Conservation (phyloP, 2,888 invertebrate genomes). For the Pachymerium ferrugineum region DNA sequence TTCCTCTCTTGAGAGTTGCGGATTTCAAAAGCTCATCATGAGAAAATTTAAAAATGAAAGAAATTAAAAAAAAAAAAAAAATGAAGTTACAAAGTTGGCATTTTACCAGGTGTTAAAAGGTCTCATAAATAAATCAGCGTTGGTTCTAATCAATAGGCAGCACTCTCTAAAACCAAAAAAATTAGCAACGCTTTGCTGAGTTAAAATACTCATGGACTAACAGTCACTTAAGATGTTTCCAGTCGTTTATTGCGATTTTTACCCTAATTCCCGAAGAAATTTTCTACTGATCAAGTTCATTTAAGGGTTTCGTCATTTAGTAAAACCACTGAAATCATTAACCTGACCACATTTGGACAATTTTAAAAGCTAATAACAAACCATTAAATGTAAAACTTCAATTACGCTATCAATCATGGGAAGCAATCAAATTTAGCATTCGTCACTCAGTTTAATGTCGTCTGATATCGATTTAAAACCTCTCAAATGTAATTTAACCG, state of each 20-base stretch:
- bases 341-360: neutral
- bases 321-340: too few relatives aligned
- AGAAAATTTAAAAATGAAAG: too few relatives aligned
- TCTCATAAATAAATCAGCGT: constrained; percentile 6
- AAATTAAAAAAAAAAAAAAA: too few relatives aligned
- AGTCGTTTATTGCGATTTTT: neutral
- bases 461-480: too few relatives aligned
- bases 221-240: neutral
- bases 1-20: too few relatives aligned
- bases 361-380: neutral
- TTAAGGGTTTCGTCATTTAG: too few relatives aligned
- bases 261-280: too few relatives aligned
- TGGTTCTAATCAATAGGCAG: neutral
- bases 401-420: neutral
- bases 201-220: neutral
- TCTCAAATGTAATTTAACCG: too few relatives aligned
- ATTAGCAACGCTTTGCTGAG: too few relatives aligned
- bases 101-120: neutral
- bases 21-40: too few relatives aligned
- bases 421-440: neutral
- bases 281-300: too few relatives aligned
- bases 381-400: neutral
- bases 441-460: neutral
- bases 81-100: too few relatives aligned
- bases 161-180: neutral